Conservation (phyloP, 2,888 invertebrate genomes). For the Lymantria monacha region DNA sequence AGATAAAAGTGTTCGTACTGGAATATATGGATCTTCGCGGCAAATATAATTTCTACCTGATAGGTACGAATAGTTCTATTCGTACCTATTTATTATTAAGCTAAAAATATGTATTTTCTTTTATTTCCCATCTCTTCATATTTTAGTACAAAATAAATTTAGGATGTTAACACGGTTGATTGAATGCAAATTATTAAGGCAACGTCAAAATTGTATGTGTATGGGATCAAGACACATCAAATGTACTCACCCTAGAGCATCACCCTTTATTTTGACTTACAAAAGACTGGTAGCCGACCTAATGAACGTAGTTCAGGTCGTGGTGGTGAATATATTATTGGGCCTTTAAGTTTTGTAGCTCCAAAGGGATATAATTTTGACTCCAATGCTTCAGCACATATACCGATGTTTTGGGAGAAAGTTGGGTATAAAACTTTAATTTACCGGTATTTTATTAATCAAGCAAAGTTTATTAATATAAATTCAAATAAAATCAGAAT, state of each 20-base stretch:
- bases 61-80: too few relatives aligned
- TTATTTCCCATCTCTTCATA: too few relatives aligned
- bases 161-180: slow-evolving; percentile 51
- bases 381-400: slow-evolving; percentile 14
- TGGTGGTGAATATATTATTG: slow-evolving; percentile 58
- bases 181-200: slow-evolving; percentile 64
- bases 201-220: slow-evolving; percentile 52
- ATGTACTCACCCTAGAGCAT: slow-evolving; percentile 44
- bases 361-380: slow-evolving; percentile 23
- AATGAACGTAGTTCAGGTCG: slow-evolving; percentile 56
- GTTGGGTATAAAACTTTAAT: too few relatives aligned
- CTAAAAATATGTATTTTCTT: too few relatives aligned
- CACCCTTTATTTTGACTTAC: slow-evolving; percentile 60
- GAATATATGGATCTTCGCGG: too few relatives aligned
- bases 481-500: too few relatives aligned
- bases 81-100: too few relatives aligned
- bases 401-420: neutral
- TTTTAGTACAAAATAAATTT: neutral
- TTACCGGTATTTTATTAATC: too few relatives aligned
- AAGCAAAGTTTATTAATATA: too few relatives aligned
- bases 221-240: slow-evolving; percentile 44
- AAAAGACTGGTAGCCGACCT: slow-evolving; percentile 56
- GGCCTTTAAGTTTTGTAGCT: slow-evolving; percentile 34
- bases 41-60: too few relatives aligned
- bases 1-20: too few relatives aligned